These are phyloP conservation scores for Neosilurus mollespiculum DNA, from an alignment of 2,797 vertebrate species.

Conservation along the genomic window DNA sequence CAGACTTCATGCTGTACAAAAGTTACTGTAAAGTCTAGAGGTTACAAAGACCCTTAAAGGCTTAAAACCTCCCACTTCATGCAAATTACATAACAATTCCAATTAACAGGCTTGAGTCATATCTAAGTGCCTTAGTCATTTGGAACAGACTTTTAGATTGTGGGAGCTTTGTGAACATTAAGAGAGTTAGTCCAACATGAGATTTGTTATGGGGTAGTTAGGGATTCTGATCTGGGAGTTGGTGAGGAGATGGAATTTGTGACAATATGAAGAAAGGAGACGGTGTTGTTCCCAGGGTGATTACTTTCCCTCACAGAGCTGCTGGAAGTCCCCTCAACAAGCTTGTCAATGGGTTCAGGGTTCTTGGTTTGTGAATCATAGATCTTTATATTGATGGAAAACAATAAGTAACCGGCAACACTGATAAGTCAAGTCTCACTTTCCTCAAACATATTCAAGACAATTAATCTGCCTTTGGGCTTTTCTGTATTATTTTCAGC, in stretches of 20 bases:
- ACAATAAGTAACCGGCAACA: conserved; percentile 11
- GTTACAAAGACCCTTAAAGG: neutral
- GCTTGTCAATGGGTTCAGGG: conserved; percentile 6
- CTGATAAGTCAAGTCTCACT: conserved; percentile 20
- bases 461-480: neutral
- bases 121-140: neutral
- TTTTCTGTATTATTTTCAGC: neutral
- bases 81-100: too few species aligned
- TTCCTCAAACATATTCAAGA: neutral
- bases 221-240: neutral
- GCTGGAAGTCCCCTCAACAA: conserved; percentile 3
- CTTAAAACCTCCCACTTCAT: too few species aligned
- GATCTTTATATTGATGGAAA: conserved; percentile 30
- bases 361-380: conserved; percentile 12
- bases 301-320: conserved; percentile 7
- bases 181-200: neutral
- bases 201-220: neutral
- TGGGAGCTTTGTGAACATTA: neutral
- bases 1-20: neutral
- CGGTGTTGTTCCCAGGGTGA: neutral
- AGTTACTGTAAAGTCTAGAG: neutral
- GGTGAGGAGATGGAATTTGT: neutral
- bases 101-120: neutral
- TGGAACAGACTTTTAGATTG: neutral
- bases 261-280: conserved; percentile 4